phyloP scores from a whole-genome alignment of 2,888 invertebrate species.

The Spodoptera picta region DNA sequence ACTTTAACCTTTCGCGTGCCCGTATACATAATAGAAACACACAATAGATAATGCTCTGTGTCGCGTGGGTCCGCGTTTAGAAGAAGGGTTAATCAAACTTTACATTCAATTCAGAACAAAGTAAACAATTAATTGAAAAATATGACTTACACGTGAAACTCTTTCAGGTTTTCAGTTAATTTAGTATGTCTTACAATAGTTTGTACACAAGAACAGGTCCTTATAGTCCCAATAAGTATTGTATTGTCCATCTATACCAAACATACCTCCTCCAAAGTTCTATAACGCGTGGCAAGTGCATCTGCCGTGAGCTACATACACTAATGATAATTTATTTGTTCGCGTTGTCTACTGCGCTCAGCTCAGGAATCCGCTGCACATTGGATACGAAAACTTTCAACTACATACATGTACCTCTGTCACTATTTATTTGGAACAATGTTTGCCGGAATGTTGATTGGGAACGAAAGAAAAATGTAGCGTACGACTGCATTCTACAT shows the following conservation, averaged over 20 bases:
- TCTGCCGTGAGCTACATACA: conserved; percentile 74
- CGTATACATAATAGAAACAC: no score
- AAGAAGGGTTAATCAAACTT: no score
- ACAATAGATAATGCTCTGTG: no score
- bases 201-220: neutral
- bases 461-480: conserved; percentile 36
- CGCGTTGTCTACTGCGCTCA: conserved; percentile 56
- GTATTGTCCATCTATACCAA: no score
- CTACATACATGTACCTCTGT: conserved; percentile 33
- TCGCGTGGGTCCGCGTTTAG: no score
- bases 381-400: conserved; percentile 56
- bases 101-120: no score
- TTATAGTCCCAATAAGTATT: neutral
- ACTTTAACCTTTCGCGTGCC: no score
- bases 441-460: conserved; percentile 45
- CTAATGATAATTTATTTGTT: conserved; percentile 84
- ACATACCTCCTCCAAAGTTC: conserved; percentile 59
- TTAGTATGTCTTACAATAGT: no score
- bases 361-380: conserved; percentile 50
- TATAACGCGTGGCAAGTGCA: conserved; percentile 56
- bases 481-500: conserved; percentile 1
- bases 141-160: no score
- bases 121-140: no score
- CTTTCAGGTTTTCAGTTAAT: no score
- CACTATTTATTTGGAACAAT: conserved; percentile 46